Evolutionary conservation across 2,888 invertebrate genomes (phyloP), one percentile per base, ranked within the genome.

Genomic region (Hyposoter didymator): DNA sequence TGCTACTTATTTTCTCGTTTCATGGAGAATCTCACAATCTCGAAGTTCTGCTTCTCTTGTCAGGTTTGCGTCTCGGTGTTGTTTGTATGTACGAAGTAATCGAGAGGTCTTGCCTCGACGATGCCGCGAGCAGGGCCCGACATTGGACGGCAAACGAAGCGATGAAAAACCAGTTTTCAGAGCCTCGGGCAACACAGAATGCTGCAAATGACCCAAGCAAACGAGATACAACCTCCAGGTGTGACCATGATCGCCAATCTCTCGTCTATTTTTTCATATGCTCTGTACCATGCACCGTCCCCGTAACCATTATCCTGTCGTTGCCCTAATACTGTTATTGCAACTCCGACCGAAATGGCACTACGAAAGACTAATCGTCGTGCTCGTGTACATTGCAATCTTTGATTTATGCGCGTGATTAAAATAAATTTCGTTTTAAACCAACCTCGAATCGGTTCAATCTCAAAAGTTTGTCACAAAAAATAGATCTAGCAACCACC

Each of bases 101-200:
- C 73, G 81, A 70, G 79, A 69, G 64, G 74, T 52, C 78, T 64
- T 52, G 67, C 73, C 52, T 69, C 32, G 62, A 70, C 43, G 35
- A 52, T 70, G 82, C 82, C 70, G 14, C 28, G 28, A 28, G 28
- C 35, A 39, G 64, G 82, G 39, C 22, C 47, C 62, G 35, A 70
- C 67, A 76, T 72, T 75, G 64, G 45, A 62, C 14, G 32, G 39
- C 70, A 67, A 75, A 80, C 78, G 85, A 45, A 64, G 73, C 72
- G 22, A 78, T 66, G 74, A 80, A 85, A 84, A 86, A 84, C 83
- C 80, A 86, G 84, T 86, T 86, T 86, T 84, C 67, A 70, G 72
- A 69, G 47, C 75, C 59, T 52, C 69, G 55, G 69, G 78, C 80
- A 59, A 35, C 55, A 39, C 47, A 64, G 64, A 59, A 59, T 45